These are phyloP conservation scores for Pampusana beccarii DNA, from an alignment of 2,113 vertebrate species.

Conservation along the genomic window DNA sequence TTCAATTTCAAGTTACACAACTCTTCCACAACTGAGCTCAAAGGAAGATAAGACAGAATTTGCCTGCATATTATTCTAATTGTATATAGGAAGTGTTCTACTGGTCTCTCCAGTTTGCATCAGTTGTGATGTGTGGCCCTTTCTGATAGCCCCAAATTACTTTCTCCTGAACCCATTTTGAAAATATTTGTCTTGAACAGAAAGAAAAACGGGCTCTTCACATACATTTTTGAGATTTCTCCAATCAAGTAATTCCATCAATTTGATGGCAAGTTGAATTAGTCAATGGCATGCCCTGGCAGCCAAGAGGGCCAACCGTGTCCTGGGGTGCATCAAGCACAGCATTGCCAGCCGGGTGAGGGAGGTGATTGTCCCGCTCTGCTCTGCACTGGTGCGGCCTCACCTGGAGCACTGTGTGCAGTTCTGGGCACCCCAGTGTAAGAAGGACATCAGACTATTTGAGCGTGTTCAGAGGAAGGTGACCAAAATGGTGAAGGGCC, in stretches of 20 bases:
- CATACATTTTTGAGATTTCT: not conserved
- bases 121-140: not conserved
- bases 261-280: not conserved
- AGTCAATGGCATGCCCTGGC: not conserved
- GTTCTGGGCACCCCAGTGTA: rapidly evolving
- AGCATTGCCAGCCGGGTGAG: rapidly evolving
- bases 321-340: not conserved
- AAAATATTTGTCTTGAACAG: not conserved
- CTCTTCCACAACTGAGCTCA: not conserved
- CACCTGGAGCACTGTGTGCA: not conserved
- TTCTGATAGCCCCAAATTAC: not conserved
- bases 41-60: not conserved
- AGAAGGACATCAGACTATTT: not conserved
- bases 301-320: not conserved
- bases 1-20: not conserved
- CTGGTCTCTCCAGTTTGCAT: not conserved
- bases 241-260: not conserved
- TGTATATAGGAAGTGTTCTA: not conserved
- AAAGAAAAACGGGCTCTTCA: not conserved
- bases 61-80: not conserved
- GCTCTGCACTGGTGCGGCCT: not conserved
- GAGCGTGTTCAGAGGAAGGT: not conserved
- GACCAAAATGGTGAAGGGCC: not conserved
- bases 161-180: not conserved
- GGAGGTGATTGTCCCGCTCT: not conserved